Conservation (phyloP, 2,888 invertebrate species). For the Drosophila subquinaria region DNA sequence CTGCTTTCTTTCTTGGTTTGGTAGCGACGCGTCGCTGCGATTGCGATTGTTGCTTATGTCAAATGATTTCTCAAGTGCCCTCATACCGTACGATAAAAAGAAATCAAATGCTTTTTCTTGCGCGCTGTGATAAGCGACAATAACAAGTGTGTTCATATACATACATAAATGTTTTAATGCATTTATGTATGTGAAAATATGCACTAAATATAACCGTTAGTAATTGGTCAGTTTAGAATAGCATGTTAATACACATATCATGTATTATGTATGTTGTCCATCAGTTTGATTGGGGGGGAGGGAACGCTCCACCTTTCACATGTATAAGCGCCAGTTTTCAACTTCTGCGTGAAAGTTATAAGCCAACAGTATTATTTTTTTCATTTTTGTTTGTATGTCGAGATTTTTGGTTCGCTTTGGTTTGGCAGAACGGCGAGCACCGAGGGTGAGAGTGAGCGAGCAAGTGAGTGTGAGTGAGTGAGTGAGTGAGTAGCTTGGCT, state of each 20-base stretch:
- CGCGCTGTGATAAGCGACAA: constrained; percentile 53
- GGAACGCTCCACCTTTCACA: constrained; percentile 19
- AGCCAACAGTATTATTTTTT: constrained; percentile 44
- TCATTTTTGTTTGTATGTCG: constrained; percentile 25
- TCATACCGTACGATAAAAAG: constrained; percentile 42
- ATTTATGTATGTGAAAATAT: background rate
- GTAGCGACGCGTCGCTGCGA: constrained; percentile 18
- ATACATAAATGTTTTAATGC: too few relatives aligned
- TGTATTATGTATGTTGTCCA: background rate
- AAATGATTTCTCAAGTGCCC: constrained; percentile 60
- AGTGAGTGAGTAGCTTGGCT: constrained; percentile 43
- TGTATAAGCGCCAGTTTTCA: constrained; percentile 27
- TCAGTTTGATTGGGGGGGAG: background rate
- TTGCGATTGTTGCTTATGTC: constrained; percentile 57
- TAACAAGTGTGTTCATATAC: constrained; percentile 3
- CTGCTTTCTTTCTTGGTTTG: constrained; percentile 67
- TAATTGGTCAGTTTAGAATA: constrained; percentile 12
- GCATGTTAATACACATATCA: background rate
- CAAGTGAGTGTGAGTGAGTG: constrained; percentile 12
- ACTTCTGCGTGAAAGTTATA: constrained; percentile 70
- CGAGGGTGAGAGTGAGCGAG: constrained; percentile 35
- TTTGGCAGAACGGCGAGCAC: constrained; percentile 29
- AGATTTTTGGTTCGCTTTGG: constrained; percentile 40
- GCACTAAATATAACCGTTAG: background rate
- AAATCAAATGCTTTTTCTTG: constrained; percentile 40